These are phyloP conservation scores for Trisateles emortualis DNA, from an alignment of 2,888 invertebrate species.

Conservation along the genomic window DNA sequence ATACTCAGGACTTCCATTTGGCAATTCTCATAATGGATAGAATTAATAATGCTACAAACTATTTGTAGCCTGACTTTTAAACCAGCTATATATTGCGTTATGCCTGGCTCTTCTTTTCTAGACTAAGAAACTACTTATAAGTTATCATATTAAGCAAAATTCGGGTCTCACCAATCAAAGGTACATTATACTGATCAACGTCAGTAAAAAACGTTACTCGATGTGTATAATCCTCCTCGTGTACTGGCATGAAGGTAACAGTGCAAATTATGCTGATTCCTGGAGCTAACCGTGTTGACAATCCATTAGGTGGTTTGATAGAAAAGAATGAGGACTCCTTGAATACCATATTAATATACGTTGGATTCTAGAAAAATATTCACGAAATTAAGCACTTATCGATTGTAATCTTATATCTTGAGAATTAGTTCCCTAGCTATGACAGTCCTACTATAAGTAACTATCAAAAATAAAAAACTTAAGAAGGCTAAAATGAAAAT, in stretches of 20 bases:
- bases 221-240: slow-evolving; percentile 85
- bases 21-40: too few relatives aligned
- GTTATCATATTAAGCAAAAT: background rate
- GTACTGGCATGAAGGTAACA: slow-evolving; percentile 88
- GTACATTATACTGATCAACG: slow-evolving; percentile 82
- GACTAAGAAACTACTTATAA: too few relatives aligned
- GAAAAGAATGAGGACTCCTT: slow-evolving; percentile 84
- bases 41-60: too few relatives aligned
- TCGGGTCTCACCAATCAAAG: slow-evolving; percentile 85
- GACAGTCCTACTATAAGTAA: too few relatives aligned
- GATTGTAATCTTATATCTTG: too few relatives aligned
- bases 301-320: slow-evolving; percentile 74
- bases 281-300: slow-evolving; percentile 88
- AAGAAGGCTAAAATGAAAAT: too few relatives aligned
- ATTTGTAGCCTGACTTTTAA: too few relatives aligned
- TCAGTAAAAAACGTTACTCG: slow-evolving; percentile 84
- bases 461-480: too few relatives aligned
- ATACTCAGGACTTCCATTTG: too few relatives aligned
- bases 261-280: slow-evolving; percentile 89
- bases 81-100: too few relatives aligned
- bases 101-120: too few relatives aligned
- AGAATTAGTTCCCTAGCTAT: too few relatives aligned
- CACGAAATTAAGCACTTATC: background rate
- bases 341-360: slow-evolving; percentile 78
- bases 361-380: slow-evolving; percentile 74